A percentile compares a stretch with the other conserved stretches of the same genome.
Evolutionary conservation across 2,113 vertebrate genomes (phyloP).

Genomic region (Paramormyrops kingsleyae): DNA sequence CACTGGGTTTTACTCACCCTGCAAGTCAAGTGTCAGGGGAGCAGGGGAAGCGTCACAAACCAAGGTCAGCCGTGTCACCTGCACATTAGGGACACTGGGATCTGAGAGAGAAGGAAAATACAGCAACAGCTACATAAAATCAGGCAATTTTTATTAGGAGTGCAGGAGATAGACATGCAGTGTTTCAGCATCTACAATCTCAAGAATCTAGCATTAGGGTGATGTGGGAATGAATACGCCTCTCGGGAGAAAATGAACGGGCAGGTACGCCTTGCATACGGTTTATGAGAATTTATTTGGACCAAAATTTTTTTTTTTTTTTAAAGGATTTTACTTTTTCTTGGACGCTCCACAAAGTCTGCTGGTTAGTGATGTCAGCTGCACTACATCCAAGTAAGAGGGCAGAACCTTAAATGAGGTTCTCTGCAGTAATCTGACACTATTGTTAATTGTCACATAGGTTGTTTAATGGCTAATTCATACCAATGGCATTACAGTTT

Average conservation of each 20-base stretch:
- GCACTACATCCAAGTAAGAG: background rate
- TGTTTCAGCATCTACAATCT: background rate
- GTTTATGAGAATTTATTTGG: background rate
- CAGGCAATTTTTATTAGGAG: background rate
- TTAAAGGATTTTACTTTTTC: background rate
- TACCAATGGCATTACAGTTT: background rate
- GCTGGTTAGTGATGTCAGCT: background rate
- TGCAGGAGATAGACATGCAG: background rate
- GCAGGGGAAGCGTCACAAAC: slow-evolving; percentile 68
- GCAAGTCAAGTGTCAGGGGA: slow-evolving; percentile 78
- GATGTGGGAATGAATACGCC: background rate
- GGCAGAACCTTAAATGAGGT: background rate
- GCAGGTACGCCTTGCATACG: background rate
- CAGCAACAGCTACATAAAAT: background rate
- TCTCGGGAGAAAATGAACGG: background rate
- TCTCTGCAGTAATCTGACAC: background rate
- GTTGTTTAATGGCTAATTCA: background rate
- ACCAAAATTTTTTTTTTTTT: no score
- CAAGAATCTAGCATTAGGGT: background rate
- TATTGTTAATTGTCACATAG: background rate
- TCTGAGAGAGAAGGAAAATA: slow-evolving; percentile 50
- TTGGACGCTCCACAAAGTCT: background rate
- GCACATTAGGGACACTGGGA: slow-evolving; percentile 70
- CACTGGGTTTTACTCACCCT: slow-evolving; percentile 56
- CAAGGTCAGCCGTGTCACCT: slow-evolving; percentile 79